Conservation (phyloP, 2,797 vertebrate genomes). For the Hydrocynus forskahlii region DNA sequence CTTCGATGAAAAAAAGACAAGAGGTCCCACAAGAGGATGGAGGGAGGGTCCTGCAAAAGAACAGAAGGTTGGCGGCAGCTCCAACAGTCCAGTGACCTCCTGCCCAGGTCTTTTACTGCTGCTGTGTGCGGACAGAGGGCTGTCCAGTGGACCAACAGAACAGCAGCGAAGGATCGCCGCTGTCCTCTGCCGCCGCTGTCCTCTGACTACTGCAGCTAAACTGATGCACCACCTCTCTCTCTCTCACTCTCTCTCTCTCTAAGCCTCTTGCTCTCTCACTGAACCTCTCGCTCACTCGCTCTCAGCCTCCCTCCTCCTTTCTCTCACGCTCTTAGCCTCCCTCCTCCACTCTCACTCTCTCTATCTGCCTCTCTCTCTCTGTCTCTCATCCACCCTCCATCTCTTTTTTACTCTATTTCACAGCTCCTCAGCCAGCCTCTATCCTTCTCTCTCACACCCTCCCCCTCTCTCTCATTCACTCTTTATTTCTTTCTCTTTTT, state of each 20-base stretch:
- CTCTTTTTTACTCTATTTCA: background rate
- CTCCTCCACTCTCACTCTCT: background rate
- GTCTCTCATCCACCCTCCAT: constrained; percentile 15
- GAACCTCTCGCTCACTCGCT: constrained; percentile 23
- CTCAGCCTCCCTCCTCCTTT: constrained; percentile 20
- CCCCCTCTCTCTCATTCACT: constrained; percentile 52
- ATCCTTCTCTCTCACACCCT: constrained; percentile 24
- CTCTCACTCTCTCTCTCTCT: constrained; percentile 35
- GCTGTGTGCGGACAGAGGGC: constrained; percentile 57
- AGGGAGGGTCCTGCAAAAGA: constrained; percentile 55
- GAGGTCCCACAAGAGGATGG: constrained; percentile 32
- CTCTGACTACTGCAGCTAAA: constrained; percentile 81
- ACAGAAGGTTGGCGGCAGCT: constrained; percentile 50
- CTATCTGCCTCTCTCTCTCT: constrained; percentile 15
- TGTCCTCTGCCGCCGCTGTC: constrained; percentile 74
- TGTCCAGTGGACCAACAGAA: constrained; percentile 69
- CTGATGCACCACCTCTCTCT: constrained; percentile 71
- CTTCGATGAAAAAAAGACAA: constrained; percentile 27
- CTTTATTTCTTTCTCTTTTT: constrained; percentile 5
- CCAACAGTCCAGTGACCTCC: constrained; percentile 33
- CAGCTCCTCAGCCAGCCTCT: constrained; percentile 31
- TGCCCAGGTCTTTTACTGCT: constrained; percentile 52
- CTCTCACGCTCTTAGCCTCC: constrained; percentile 23
- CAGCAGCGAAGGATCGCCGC: constrained; percentile 78
- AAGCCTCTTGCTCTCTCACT: background rate